Evolutionary conservation across 2,113 vertebrate species (phyloP), one percentile per base, ranked within the genome.

Genomic region (Gasterosteus nipponicus): DNA sequence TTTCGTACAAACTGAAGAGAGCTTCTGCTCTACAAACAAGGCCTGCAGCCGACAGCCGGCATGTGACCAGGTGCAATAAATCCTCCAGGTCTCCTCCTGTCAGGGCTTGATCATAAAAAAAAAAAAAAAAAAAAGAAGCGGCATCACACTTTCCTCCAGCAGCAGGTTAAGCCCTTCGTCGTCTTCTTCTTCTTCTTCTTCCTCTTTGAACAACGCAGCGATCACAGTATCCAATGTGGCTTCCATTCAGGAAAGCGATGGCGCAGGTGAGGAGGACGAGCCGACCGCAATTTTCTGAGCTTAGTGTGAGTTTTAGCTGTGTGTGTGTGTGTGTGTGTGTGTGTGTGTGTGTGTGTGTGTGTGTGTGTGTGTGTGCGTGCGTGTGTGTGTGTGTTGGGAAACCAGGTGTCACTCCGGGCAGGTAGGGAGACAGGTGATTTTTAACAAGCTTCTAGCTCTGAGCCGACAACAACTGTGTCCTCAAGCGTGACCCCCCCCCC

Each of bases 181-280:
- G 72, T 73, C 47, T 8, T 22, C 51, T 18, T 22, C 51, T 53
- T 26, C 51, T 22, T 49, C 68, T 31, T 76, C 77, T 71, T 77
- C 70, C 69, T 74, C 69, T 86, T 70, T n/a, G 62, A 82, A 87
- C 88, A 90, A 89, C 80, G 51, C 75, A 46, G 65, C 75, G 57
- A 90, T 91, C 90, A 93, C 77, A 73, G 90, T 87, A 93, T 93
- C 91, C 75, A 87, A 88, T 92, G 86, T 88, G 89, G 84, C 89
- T 89, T 86, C 87, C 87, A 84, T 89, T 87, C 61, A 68, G 75
- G 84, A 79, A 69, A 69, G 47, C 38, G 75, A 85, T 75, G 82
- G 79, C 79, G 82, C 84, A 80, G 72, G 75, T 66, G 65, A 81
- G 64, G 73, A 76, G 56, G 66, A 69, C 77, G 73, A 72, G 85